Percentiles rank a stretch among this genome's conserved stretches.
These are phyloP conservation scores for Conomelus anceps DNA, from an alignment of 2,888 invertebrate species.

Conservation along the genomic window DNA sequence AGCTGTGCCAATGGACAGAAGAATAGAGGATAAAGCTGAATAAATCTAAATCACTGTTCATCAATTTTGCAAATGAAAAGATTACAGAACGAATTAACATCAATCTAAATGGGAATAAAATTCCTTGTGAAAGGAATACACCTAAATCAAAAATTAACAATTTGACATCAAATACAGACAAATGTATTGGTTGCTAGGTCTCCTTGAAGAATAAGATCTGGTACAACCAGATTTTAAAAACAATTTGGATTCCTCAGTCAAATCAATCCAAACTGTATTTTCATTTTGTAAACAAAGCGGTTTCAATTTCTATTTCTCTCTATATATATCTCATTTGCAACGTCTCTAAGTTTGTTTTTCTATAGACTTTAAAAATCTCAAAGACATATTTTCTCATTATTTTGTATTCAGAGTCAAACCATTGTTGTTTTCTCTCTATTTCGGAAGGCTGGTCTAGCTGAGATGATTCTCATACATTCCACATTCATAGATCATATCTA, in stretches of 20 bases:
- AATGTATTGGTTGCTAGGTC: too few relatives aligned
- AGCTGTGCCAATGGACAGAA: too few relatives aligned
- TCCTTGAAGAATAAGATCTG: too few relatives aligned
- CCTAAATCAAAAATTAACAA: too few relatives aligned
- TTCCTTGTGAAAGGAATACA: too few relatives aligned
- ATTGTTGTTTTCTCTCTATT: background rate
- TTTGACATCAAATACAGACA: too few relatives aligned
- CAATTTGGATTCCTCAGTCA: background rate
- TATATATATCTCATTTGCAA: background rate
- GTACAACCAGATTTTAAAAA: too few relatives aligned
- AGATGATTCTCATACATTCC: background rate
- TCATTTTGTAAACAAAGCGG: background rate
- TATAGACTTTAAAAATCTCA: background rate
- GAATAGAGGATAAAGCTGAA: too few relatives aligned
- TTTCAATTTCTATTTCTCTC: background rate
- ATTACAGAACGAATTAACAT: too few relatives aligned
- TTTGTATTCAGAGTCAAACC: constrained; percentile 5
- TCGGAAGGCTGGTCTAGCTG: background rate
- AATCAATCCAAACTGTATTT: background rate
- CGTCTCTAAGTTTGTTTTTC: background rate
- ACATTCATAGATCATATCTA: background rate
- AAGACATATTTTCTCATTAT: background rate
- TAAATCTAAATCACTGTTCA: too few relatives aligned
- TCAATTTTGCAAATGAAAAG: too few relatives aligned
- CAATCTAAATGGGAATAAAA: too few relatives aligned